Conservation (phyloP, 2,888 invertebrate species). For the Gortyna flavago region DNA sequence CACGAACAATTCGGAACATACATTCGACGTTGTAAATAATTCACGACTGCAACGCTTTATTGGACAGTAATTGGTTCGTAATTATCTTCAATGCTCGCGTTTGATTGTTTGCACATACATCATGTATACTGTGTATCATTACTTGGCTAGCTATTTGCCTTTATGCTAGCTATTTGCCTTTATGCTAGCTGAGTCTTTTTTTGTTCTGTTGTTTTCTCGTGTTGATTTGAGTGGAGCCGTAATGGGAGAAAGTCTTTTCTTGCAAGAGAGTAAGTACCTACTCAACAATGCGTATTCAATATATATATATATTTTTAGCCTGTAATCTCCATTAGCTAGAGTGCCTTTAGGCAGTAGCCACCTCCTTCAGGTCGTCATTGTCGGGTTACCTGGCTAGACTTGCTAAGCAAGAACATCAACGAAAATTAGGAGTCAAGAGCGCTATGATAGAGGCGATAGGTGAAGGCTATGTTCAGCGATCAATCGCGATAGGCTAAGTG, state of each 20-base stretch:
- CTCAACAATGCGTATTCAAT: neutral
- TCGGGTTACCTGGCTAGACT: neutral
- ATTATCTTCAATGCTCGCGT: slow-evolving; percentile 52
- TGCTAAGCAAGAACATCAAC: neutral
- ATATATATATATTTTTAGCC: no score
- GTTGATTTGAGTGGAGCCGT: neutral
- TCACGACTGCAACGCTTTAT: slow-evolving; percentile 38
- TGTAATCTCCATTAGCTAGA: neutral
- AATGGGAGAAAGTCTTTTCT: neutral
- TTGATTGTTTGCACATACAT: slow-evolving; percentile 46
- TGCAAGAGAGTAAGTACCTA: neutral
- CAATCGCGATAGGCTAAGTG: neutral
- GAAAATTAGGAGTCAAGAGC: neutral
- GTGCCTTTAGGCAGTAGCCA: neutral
- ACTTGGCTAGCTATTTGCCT: slow-evolving; percentile 11
- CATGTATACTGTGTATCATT: slow-evolving; percentile 8
- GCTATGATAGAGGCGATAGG: no score
- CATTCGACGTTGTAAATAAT: slow-evolving; percentile 47
- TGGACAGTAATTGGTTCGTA: slow-evolving; percentile 48
- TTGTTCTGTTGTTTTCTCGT: neutral
- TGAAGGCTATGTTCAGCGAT: no score
- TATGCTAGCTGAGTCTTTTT: neutral
- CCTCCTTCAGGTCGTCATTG: neutral
- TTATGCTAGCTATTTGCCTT: slow-evolving; percentile 5
- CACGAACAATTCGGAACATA: slow-evolving; percentile 12